A percentile compares a stretch with the other conserved stretches of the same genome.
Evolutionary conservation across 2,113 vertebrate genomes (phyloP).

Genomic region (Motacilla tschutschensis): DNA sequence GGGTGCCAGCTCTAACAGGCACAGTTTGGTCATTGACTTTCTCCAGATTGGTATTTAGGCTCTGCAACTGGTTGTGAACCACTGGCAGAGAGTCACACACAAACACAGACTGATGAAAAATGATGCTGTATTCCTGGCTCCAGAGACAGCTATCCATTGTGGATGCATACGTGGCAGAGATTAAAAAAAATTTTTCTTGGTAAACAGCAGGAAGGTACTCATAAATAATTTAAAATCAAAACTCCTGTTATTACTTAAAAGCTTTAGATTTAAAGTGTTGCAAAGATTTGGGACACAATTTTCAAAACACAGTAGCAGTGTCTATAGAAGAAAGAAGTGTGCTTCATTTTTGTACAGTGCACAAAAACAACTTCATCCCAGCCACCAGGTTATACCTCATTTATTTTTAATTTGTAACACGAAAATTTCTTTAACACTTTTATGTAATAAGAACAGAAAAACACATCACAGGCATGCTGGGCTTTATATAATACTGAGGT

Average conservation of each 20-base stretch:
- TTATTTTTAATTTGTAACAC: neutral
- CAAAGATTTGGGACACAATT: neutral
- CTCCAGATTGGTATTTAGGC: neutral
- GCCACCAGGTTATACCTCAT: neutral
- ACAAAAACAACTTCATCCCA: neutral
- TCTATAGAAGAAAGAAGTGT: neutral
- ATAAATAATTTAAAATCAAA: neutral
- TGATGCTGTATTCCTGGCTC: neutral
- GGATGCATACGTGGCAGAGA: neutral
- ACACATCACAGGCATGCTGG: neutral
- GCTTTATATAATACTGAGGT: neutral
- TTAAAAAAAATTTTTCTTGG: neutral
- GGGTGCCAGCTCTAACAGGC: neutral
- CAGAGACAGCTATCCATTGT: neutral
- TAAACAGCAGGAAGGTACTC: neutral
- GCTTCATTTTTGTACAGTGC: neutral
- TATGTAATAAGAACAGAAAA: neutral
- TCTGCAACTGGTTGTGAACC: neutral
- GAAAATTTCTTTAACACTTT: neutral
- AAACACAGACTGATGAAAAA: neutral
- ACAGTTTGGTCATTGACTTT: neutral
- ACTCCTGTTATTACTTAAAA: neutral
- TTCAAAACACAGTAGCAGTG: neutral
- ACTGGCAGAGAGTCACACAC: neutral
- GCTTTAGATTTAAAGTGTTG: neutral